These are phyloP conservation scores for Serranus cabrilla DNA, from an alignment of 2,797 vertebrate genomes.

Conservation along the genomic window DNA sequence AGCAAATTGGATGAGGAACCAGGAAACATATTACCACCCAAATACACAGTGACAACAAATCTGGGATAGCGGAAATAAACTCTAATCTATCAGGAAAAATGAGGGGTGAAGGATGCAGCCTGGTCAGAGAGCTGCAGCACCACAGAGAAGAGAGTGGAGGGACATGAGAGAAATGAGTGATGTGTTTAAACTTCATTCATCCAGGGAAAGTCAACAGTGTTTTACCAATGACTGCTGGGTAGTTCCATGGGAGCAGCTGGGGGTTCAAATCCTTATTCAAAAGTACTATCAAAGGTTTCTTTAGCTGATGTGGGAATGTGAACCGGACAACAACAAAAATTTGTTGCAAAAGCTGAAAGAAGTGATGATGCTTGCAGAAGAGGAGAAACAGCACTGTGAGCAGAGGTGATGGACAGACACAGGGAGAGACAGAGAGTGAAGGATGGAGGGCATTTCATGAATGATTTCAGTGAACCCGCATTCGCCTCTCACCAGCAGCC, in stretches of 20 bases:
- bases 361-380: conserved; percentile 12
- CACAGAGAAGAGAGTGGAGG: conserved; percentile 43
- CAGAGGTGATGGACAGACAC: conserved; percentile 44
- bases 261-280: conserved; percentile 34
- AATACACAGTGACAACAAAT: conserved; percentile 74
- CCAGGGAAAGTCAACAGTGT: conserved; percentile 40
- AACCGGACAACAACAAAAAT: conserved; percentile 26
- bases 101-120: conserved; percentile 63
- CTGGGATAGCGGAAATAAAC: conserved; percentile 67
- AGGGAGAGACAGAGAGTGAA: conserved; percentile 34
- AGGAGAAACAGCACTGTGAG: conserved; percentile 19
- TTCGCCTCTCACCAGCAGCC: conserved; percentile 65
- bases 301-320: conserved; percentile 25
- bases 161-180: conserved; percentile 55
- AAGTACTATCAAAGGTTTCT: conserved; percentile 19
- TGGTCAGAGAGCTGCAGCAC: conserved; percentile 49
- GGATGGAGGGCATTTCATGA: conserved; percentile 62
- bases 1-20: conserved; percentile 65
- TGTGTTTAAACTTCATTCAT: conserved; percentile 61
- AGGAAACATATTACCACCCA: conserved; percentile 66
- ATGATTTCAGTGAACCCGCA: conserved; percentile 69
- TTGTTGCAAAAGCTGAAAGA: conserved; percentile 23
- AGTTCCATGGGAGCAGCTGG: conserved; percentile 26
- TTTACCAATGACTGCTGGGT: conserved; percentile 34
- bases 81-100: conserved; percentile 65